Evolutionary conservation across 2,113 vertebrate genomes (phyloP), one percentile per base, ranked within the genome.

Genomic region (Oncorhynchus nerka): DNA sequence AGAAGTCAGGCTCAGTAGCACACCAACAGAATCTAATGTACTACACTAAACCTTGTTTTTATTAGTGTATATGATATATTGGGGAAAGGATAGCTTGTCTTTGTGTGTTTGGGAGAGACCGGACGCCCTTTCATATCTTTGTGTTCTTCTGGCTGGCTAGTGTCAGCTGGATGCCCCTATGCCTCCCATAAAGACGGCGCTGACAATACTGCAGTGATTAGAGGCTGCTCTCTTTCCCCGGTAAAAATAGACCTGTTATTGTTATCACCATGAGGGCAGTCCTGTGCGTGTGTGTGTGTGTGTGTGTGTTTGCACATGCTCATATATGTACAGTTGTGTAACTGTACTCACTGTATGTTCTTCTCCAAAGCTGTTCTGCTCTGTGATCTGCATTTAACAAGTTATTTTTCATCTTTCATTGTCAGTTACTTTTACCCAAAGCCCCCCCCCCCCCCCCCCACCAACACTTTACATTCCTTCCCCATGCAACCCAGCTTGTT

Each of bases 321-420:
- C 16, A 19, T 19, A 19, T 55, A 19, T 16, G 49, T 55, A 55
- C 16, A 55, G 15, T 19, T 19, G 51, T 55, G 16, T 55, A 61
- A 61, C 57, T 61, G 57, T 61, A n/a, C 57, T 16, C 6, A 19
- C 16, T n/a, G 57, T 61, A 19, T 61, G 57, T 26, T n/a, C 61
- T 26, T n/a, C 61, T 64, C n/a, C 24, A n/a, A n/a, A 20, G 15
- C 57, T n/a, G 16, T n/a, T n/a, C 57, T 49, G 81, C 68, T 79
- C 68, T 74, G 77, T 72, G 74, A 84, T 79, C 76, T 81, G 66
- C 5, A 24, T 71, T 81, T 84, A 79, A 81, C 74, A 62, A 77
- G 77, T 71, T 82, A 69, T 83, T 79, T 83, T 83, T 83, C 78
- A 83, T 83, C 74, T 83, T 80, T 82, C 77, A 82, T 82, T 82